phyloP scores from a whole-genome alignment of 2,113 vertebrate species.

The Varanus salvator region DNA sequence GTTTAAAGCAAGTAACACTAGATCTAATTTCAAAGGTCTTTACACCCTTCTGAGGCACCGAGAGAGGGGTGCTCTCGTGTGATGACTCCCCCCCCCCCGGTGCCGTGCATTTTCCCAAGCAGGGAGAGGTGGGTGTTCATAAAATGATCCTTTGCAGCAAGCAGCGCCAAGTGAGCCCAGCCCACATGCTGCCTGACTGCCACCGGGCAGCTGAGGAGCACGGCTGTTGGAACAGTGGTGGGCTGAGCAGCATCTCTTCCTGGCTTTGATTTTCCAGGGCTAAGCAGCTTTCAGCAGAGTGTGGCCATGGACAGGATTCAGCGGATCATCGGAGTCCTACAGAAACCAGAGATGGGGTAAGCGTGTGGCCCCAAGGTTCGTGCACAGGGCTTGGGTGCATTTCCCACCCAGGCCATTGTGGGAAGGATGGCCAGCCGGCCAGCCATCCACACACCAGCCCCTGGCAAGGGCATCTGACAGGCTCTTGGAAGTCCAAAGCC shows the following conservation, averaged over 20 bases:
- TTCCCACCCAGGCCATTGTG: neutral
- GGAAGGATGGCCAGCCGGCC: no score
- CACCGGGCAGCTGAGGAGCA: neutral
- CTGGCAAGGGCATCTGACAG: no score
- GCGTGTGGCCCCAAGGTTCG: neutral
- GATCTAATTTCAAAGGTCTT: no score
- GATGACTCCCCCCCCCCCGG: no score
- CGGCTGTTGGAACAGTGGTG: no score
- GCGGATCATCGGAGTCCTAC: slow-evolving; percentile 91
- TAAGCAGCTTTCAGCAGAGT: slow-evolving; percentile 94
- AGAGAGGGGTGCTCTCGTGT: no score
- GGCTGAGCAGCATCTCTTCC: neutral
- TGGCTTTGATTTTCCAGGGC: slow-evolving; percentile 71
- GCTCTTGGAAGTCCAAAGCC: no score
- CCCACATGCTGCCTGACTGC: neutral
- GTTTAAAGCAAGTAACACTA: no score
- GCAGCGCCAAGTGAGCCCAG: rapidly evolving
- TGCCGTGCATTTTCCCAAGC: no score
- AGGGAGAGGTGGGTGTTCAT: neutral
- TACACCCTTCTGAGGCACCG: no score
- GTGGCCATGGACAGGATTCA: slow-evolving; percentile 95
- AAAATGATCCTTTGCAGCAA: neutral
- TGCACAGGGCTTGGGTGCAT: neutral
- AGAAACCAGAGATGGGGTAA: slow-evolving; percentile 90
- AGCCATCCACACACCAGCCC: no score